These are phyloP conservation scores for Augochlora pura DNA, from an alignment of 1,140 invertebrate species.

Conservation along the genomic window DNA sequence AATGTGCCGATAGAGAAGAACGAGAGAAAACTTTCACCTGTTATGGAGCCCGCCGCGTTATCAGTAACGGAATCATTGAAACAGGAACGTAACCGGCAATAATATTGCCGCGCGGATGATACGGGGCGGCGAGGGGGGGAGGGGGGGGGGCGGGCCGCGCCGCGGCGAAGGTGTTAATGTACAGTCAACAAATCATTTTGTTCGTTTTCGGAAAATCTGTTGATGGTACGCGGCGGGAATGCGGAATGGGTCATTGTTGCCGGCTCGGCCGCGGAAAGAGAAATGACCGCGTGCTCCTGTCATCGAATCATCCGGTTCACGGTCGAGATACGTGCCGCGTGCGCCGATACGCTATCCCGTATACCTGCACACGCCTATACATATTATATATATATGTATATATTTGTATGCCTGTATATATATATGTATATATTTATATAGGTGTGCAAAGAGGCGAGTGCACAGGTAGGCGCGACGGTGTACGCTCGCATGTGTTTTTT, in stretches of 20 bases:
- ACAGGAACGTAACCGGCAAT: conserved; percentile 24
- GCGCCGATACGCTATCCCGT: conserved; percentile 22
- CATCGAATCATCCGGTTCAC: conserved; percentile 54
- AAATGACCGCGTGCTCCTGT: conserved; percentile 50
- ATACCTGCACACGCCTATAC: background rate
- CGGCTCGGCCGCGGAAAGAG: conserved; percentile 48
- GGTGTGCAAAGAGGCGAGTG: no score
- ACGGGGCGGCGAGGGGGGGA: no score
- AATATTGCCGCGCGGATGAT: conserved; percentile 22
- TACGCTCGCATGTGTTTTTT: background rate
- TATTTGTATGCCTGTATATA: no score
- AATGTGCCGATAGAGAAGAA: background rate
- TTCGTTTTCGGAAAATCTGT: conserved; percentile 51
- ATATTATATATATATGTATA: background rate
- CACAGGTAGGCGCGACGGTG: no score
- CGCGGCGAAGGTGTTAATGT: conserved; percentile 40
- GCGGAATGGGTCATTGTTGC: conserved; percentile 51
- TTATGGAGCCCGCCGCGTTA: conserved; percentile 7
- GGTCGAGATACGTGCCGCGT: conserved; percentile 35
- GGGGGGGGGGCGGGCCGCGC: background rate
- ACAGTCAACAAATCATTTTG: conserved; percentile 51
- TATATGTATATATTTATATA: no score
- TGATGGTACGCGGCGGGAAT: conserved; percentile 45
- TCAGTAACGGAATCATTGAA: conserved; percentile 36
- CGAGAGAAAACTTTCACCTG: conserved; percentile 14